phyloP scores from a whole-genome alignment of 23 tunicate species.

The Styela plicata region DNA sequence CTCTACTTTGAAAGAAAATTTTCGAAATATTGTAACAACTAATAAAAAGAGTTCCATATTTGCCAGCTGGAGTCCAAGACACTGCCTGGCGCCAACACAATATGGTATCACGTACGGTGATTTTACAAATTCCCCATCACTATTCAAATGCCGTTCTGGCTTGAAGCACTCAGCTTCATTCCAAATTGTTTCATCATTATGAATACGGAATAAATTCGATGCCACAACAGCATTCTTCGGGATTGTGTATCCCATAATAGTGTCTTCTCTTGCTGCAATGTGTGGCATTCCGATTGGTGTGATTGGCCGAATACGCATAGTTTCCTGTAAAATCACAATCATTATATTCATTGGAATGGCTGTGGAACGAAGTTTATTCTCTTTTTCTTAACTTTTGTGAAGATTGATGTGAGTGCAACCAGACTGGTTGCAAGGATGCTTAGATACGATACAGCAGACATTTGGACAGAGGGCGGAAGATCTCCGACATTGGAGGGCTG shows the following conservation, averaged over 20 bases:
- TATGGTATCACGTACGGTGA: conserved; percentile 36
- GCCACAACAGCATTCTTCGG: conserved; percentile 39
- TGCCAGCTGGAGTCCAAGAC: conserved; percentile 64
- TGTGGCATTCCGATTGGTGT: conserved; percentile 54
- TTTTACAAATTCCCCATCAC: conserved; percentile 49
- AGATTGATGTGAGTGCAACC: too few relatives aligned
- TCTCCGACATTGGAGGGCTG: too few relatives aligned
- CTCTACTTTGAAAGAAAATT: conserved; percentile 28
- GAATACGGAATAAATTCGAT: conserved; percentile 49
- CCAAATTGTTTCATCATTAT: conserved; percentile 48
- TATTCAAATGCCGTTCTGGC: conserved; percentile 56
- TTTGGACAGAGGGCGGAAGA: too few relatives aligned
- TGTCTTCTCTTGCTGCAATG: conserved; percentile 23
- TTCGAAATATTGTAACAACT: conserved; percentile 34
- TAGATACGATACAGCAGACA: too few relatives aligned
- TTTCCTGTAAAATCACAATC: conserved; percentile 32
- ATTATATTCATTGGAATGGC: too few relatives aligned
- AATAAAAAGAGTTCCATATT: conserved; percentile 55
- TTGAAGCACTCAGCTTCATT: conserved; percentile 45
- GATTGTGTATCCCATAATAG: conserved; percentile 41
- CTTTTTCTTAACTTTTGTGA: too few relatives aligned
- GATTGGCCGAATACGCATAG: conserved; percentile 30
- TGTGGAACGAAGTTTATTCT: too few relatives aligned
- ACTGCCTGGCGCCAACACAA: conserved; percentile 47
- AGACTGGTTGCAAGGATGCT: too few relatives aligned